Evolutionary conservation across 2,888 invertebrate genomes (phyloP), one percentile per base, ranked within the genome.

Genomic region (Erebia aethiops): DNA sequence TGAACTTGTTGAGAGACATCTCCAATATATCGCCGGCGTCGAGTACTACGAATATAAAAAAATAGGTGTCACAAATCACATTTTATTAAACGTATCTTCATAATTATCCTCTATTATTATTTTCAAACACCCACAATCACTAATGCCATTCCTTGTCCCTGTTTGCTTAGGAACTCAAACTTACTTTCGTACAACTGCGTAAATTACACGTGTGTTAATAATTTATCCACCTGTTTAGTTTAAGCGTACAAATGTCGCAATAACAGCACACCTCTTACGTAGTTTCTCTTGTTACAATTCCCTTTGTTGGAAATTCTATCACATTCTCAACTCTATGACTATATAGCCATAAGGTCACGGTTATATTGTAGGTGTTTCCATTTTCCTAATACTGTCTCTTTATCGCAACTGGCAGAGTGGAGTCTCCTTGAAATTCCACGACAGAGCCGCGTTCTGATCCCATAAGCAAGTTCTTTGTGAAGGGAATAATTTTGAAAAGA

Each of bases 391-490:
- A 84, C 81, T 76, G 72, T 76, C 80, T 83, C 82, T 82, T 84
- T 85, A 87, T 87, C 84, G 83, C 84, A 85, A 85, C 86, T 85
- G 84, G 84, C 81, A 84, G 81, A 72, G 70, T 63, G 74, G 82
- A 81, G 82, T 80, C 81, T 83, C 78, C 82, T 83, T 81, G 84
- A 84, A 87, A 87, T 85, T 82, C 80, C 80, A 77, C 80, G 81
- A 81, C 78, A 60, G 71, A 74, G 76, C 63, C 73, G 74, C 73
- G 63, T 72, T 76, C 72, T 74, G 74, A 75, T 77, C 76, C 74
- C 73, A 72, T 75, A 75, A 75, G 74, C 75, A 70, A 76, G 71
- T 74, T 71, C 73, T 74, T 75, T 76, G 75, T 74, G 68, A 70
- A 69, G 69, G 62, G 65, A 71, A 68, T 70, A 71, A 58, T 74